Evolutionary conservation across 2,113 vertebrate species (phyloP).

Genomic region (Cyprinus carpio): DNA sequence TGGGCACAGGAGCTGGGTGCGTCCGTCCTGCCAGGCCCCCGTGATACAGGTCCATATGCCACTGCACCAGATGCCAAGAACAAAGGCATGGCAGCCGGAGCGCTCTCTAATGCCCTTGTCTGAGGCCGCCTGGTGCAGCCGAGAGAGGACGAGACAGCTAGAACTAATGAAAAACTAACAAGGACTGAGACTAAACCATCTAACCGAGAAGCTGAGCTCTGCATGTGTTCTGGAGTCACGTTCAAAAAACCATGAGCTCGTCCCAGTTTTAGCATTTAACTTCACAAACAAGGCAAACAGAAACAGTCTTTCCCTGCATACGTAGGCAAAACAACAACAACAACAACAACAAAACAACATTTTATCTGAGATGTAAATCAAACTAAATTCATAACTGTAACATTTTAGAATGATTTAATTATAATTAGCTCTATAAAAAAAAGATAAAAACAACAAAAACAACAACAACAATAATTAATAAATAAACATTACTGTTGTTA

Average conservation of each 20-base stretch:
- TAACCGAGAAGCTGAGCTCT: constrained; percentile 26
- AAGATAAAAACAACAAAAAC: not conserved
- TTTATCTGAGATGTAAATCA: too few relatives aligned
- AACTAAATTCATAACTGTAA: too few relatives aligned
- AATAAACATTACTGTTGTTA: too few relatives aligned
- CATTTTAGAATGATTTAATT: too few relatives aligned
- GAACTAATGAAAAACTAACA: constrained; percentile 36
- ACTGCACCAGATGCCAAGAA: constrained; percentile 42
- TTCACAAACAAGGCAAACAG: not conserved
- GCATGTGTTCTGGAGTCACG: not conserved
- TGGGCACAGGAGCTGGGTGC: constrained; percentile 22
- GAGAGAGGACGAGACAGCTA: not conserved
- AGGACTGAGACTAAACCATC: not conserved
- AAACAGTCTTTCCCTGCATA: not conserved
- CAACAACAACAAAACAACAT: too few relatives aligned
- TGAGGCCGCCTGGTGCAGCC: constrained; percentile 15
- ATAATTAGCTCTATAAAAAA: too few relatives aligned
- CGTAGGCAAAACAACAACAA: not conserved
- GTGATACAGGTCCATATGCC: constrained; percentile 49
- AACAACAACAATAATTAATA: too few relatives aligned
- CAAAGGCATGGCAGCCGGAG: constrained; percentile 33
- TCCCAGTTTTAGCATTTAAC: constrained; percentile 6
- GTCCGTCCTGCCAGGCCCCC: constrained; percentile 43
- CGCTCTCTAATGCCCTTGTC: constrained; percentile 28
- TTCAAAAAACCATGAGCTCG: not conserved